phyloP scores from a whole-genome alignment of 2,888 invertebrate genomes.

The Abscondita cerata region DNA sequence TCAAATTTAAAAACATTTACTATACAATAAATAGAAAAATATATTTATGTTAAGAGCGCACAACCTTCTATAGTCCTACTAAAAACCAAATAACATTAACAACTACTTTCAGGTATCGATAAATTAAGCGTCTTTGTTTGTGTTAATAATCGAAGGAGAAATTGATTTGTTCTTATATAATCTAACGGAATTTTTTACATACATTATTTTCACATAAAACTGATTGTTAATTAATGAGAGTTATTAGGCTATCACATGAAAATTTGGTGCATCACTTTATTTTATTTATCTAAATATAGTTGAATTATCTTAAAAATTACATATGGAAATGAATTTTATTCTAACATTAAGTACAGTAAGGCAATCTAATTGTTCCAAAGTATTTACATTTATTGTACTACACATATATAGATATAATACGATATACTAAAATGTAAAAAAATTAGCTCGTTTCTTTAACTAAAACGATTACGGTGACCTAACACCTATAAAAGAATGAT shows the following conservation, averaged over 20 bases:
- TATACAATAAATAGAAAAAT: slow-evolving; percentile 5
- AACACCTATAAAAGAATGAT: slow-evolving; percentile 34
- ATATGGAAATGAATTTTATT: too few relatives aligned
- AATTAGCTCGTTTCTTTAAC: too few relatives aligned
- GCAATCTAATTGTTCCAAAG: too few relatives aligned
- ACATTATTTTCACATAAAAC: background rate
- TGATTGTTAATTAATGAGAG: background rate
- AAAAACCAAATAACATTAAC: slow-evolving; percentile 1
- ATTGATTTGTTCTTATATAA: background rate
- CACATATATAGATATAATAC: too few relatives aligned
- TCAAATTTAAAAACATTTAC: background rate
- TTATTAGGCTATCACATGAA: background rate
- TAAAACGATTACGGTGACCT: slow-evolving; percentile 1
- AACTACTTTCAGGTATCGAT: background rate
- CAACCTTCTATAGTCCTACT: background rate
- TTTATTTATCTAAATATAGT: too few relatives aligned
- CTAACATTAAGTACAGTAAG: too few relatives aligned
- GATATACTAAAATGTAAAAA: too few relatives aligned
- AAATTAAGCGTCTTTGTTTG: slow-evolving; percentile 7
- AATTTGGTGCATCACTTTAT: background rate
- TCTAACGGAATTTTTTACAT: background rate
- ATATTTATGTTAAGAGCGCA: background rate
- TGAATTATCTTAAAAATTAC: too few relatives aligned
- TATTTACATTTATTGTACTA: too few relatives aligned
- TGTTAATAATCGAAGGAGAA: background rate